Percentiles rank a stretch among this genome's conserved stretches.
These are phyloP conservation scores for Glaucidium brasilianum DNA, from an alignment of 2,113 vertebrate species.

Conservation along the genomic window DNA sequence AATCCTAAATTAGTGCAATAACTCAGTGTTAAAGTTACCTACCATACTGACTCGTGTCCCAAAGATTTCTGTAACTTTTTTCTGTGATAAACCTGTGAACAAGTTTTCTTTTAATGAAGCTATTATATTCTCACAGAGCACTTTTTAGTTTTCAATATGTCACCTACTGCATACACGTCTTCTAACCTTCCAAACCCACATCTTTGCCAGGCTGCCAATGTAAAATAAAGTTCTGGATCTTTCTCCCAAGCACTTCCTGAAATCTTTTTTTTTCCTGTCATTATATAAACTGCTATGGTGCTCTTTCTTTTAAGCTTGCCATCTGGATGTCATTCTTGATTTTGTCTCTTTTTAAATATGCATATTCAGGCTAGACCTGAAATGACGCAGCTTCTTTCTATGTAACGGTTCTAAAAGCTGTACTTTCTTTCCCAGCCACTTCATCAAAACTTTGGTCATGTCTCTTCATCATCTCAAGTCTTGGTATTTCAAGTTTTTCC, in stretches of 20 bases:
- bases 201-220: conserved; percentile 41
- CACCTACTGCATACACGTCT: neutral
- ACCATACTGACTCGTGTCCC: neutral
- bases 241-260: conserved; percentile 49
- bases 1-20: neutral
- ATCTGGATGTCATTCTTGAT: conserved; percentile 57
- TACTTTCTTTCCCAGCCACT: neutral
- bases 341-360: conserved; percentile 33
- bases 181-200: conserved; percentile 34
- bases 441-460: neutral
- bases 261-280: neutral
- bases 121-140: neutral
- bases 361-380: conserved; percentile 42
- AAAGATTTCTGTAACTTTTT: neutral
- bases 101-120: neutral
- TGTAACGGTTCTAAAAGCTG: neutral
- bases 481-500: neutral
- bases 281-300: conserved; percentile 27
- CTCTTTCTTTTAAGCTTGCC: conserved; percentile 47
- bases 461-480: neutral
- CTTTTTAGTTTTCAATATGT: conserved; percentile 49
- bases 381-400: conserved; percentile 34
- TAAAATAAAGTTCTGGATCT: conserved; percentile 21
- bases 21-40: neutral
- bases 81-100: neutral